phyloP scores from a whole-genome alignment of 2,888 invertebrate species.

The Drosophila paranaensis region DNA sequence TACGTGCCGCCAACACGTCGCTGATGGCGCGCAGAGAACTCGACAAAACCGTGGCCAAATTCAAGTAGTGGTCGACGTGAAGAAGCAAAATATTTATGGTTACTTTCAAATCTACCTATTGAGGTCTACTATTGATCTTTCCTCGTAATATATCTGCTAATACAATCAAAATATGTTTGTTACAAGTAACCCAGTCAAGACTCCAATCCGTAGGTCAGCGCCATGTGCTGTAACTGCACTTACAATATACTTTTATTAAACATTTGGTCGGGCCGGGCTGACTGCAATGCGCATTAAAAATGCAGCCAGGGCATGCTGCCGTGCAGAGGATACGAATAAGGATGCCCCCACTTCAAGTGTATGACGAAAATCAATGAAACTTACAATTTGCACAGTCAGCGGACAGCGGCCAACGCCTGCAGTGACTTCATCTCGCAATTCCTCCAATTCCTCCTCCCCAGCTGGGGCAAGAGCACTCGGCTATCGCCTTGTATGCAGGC shows the following conservation, averaged over 20 bases:
- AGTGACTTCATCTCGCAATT: slow-evolving; percentile 29
- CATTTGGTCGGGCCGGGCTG: slow-evolving; percentile 49
- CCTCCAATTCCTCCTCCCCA: neutral
- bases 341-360: slow-evolving; percentile 32
- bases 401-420: slow-evolving; percentile 19
- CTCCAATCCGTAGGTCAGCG: slow-evolving; percentile 7
- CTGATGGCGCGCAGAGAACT: slow-evolving; percentile 4
- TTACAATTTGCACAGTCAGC: slow-evolving; percentile 58
- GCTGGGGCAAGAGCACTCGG: neutral
- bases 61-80: neutral
- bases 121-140: neutral
- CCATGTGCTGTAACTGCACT: slow-evolving; percentile 36
- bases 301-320: slow-evolving; percentile 50
- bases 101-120: neutral
- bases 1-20: slow-evolving; percentile 71
- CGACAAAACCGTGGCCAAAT: neutral
- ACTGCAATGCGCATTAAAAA: slow-evolving; percentile 76
- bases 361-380: slow-evolving; percentile 66
- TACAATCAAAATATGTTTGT: neutral
- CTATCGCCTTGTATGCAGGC: slow-evolving; percentile 22
- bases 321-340: slow-evolving; percentile 44
- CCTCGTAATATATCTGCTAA: neutral
- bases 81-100: neutral
- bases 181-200: neutral
- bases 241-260: slow-evolving; percentile 51